A percentile compares a stretch with the other conserved stretches of the same genome.
Conservation (phyloP, 2,888 invertebrate species). For the Alloplasta piceator region DNA sequence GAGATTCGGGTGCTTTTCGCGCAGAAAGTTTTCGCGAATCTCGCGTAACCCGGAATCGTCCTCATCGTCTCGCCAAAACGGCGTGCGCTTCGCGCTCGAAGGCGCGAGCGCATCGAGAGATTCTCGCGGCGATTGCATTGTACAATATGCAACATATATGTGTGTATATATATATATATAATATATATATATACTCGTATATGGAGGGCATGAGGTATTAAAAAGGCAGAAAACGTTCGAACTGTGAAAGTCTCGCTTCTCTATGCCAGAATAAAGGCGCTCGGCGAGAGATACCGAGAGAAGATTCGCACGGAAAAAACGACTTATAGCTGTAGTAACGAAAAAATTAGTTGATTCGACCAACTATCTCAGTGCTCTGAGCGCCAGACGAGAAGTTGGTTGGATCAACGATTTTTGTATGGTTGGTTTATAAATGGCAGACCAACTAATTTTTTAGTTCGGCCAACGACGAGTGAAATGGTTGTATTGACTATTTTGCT, state of each 20-base stretch:
- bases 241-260: slow-evolving; percentile 51
- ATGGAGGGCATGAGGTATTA: neutral
- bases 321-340: too few species aligned
- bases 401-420: too few species aligned
- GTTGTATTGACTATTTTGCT: too few species aligned
- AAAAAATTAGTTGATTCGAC: too few species aligned
- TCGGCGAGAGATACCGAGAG: slow-evolving; percentile 37
- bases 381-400: too few species aligned
- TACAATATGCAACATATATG: slow-evolving; percentile 12
- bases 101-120: slow-evolving; percentile 56
- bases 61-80: slow-evolving; percentile 36
- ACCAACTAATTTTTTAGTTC: too few species aligned
- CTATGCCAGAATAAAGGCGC: slow-evolving; percentile 35
- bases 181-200: neutral
- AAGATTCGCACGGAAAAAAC: too few species aligned
- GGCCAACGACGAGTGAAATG: too few species aligned
- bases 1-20: neutral
- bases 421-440: too few species aligned
- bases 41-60: neutral
- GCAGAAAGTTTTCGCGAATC: neutral
- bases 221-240: slow-evolving; percentile 31
- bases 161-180: neutral
- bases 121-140: slow-evolving; percentile 54
- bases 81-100: slow-evolving; percentile 26
- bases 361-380: too few species aligned